Evolutionary conservation across 2,113 vertebrate species (phyloP).

Genomic region (Grammomys surdaster): DNA sequence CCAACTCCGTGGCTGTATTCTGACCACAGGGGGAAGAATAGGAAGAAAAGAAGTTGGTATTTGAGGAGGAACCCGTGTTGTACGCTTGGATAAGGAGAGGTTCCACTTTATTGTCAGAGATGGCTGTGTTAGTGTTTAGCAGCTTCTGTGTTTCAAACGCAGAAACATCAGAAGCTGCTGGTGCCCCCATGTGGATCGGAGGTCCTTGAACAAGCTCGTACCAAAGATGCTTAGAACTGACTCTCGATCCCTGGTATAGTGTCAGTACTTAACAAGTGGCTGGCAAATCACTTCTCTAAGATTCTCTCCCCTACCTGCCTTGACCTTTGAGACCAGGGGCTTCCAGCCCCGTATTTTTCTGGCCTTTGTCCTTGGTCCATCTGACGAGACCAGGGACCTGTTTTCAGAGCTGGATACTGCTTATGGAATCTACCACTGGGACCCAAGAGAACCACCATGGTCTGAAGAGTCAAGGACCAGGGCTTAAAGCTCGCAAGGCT

Average conservation of each 20-base stretch:
- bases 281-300: neutral
- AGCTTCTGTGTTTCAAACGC: neutral
- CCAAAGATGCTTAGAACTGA: neutral
- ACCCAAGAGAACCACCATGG: neutral
- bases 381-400: neutral
- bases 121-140: neutral
- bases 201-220: neutral
- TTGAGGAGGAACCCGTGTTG: neutral
- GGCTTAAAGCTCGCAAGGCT: neutral
- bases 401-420: neutral
- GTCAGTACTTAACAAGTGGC: neutral
- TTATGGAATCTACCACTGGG: neutral
- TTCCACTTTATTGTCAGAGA: neutral
- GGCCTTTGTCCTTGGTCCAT: neutral
- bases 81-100: neutral
- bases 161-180: neutral
- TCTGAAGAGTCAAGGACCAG: neutral
- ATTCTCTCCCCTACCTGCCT: neutral
- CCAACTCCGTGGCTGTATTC: slow-evolving; percentile 84
- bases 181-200: neutral
- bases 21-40: slow-evolving; percentile 63
- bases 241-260: neutral
- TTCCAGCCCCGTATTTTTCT: neutral
- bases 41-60: slow-evolving; percentile 17
- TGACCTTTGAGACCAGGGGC: neutral